Evolutionary conservation across 1,140 invertebrate genomes (phyloP).

Genomic region (Charaxes varanes): DNA sequence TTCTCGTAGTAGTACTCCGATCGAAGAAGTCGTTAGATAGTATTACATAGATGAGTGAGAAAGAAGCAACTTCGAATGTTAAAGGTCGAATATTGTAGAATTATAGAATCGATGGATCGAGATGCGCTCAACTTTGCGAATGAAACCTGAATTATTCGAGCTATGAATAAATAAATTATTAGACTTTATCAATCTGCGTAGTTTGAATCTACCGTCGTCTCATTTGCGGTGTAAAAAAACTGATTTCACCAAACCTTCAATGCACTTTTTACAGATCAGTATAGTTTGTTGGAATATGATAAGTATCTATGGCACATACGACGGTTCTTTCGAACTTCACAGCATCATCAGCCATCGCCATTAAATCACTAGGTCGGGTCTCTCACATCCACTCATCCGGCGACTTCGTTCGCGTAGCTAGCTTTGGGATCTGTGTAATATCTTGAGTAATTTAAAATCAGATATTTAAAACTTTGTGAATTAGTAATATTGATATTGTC

Average conservation of each 20-base stretch:
- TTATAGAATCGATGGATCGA: slow-evolving; percentile 6
- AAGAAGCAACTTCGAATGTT: slow-evolving; percentile 7
- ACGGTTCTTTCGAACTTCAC: neutral
- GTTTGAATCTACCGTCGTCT: too few relatives aligned
- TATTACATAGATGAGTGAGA: slow-evolving; percentile 22
- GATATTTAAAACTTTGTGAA: slow-evolving; percentile 28
- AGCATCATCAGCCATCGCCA: neutral
- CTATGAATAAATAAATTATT: too few relatives aligned
- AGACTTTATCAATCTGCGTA: too few relatives aligned
- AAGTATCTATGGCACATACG: too few relatives aligned
- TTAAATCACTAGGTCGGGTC: slow-evolving; percentile 6
- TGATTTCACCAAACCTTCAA: too few relatives aligned
- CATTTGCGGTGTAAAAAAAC: too few relatives aligned
- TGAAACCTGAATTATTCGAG: too few relatives aligned
- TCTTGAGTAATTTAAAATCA: slow-evolving; percentile 24
- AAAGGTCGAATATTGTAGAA: slow-evolving; percentile 10
- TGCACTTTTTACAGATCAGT: too few relatives aligned
- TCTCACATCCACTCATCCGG: slow-evolving; percentile 31
- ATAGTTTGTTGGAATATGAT: too few relatives aligned
- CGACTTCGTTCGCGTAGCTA: slow-evolving; percentile 21
- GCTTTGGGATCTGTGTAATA: slow-evolving; percentile 41
- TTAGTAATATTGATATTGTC: slow-evolving; percentile 42
- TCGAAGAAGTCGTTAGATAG: slow-evolving; percentile 19
- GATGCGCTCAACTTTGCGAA: too few relatives aligned
- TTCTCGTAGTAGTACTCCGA: too few relatives aligned